Conservation (phyloP, 2,113 vertebrate species). For the Clarias magur region DNA sequence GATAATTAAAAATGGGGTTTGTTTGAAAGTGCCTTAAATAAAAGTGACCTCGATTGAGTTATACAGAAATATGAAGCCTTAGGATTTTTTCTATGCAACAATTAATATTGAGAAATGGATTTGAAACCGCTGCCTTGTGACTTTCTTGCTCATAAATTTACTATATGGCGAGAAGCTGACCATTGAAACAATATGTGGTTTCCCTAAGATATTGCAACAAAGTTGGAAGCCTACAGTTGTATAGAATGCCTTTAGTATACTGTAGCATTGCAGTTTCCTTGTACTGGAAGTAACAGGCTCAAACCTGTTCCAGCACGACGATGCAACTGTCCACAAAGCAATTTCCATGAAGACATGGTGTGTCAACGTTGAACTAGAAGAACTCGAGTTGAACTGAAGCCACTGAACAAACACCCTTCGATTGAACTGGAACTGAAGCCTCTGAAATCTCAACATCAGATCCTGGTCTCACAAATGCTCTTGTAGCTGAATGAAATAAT, state of each 20-base stretch:
- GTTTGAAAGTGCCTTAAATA: too few relatives aligned
- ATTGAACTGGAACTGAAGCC: too few relatives aligned
- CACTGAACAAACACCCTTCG: too few relatives aligned
- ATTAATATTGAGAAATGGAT: neutral
- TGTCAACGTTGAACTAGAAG: too few relatives aligned
- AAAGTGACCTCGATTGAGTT: neutral
- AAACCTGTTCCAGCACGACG: neutral
- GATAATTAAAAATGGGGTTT: neutral
- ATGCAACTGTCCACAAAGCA: neutral
- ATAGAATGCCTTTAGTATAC: too few relatives aligned
- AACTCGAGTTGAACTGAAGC: neutral
- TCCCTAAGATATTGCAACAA: too few relatives aligned
- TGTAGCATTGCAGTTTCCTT: neutral
- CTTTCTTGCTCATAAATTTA: neutral
- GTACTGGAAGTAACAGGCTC: neutral
- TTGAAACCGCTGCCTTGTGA: neutral
- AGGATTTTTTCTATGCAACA: neutral
- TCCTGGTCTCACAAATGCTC: neutral
- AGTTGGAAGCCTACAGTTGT: too few relatives aligned
- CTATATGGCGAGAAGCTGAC: neutral
- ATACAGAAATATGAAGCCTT: neutral
- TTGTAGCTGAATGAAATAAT: neutral
- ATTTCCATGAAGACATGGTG: neutral
- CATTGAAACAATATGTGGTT: too few relatives aligned
- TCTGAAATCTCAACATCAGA: neutral